These are phyloP conservation scores for Phaetusa simplex DNA, from an alignment of 2,113 vertebrate genomes.

Conservation along the genomic window DNA sequence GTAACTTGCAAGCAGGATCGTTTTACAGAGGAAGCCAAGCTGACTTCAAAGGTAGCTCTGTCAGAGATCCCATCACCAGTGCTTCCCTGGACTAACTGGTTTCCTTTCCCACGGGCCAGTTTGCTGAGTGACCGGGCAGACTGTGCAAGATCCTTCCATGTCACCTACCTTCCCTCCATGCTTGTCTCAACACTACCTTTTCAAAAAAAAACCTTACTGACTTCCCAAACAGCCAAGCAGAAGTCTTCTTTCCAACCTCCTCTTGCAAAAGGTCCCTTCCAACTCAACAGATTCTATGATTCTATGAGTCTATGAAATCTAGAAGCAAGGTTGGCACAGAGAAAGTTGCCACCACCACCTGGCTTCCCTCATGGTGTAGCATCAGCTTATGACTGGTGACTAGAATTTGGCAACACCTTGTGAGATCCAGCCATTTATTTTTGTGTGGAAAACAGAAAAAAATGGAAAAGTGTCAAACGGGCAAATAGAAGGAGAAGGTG, in stretches of 20 bases:
- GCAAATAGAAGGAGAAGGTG: not conserved
- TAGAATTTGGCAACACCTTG: not conserved
- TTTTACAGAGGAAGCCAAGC: not conserved
- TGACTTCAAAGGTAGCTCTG: not conserved
- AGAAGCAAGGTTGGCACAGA: not conserved
- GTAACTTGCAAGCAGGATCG: not conserved
- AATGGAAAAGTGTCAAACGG: not conserved
- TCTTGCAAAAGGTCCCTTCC: not conserved
- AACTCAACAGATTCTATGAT: no score
- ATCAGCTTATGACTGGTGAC: not conserved
- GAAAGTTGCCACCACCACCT: not conserved
- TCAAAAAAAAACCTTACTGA: not conserved
- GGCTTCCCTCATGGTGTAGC: not conserved
- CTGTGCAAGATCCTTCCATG: not conserved
- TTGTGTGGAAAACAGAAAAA: not conserved
- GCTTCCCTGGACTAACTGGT: not conserved
- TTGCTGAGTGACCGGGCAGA: not conserved
- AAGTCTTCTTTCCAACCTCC: not conserved
- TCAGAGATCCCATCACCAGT: not conserved
- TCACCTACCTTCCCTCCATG: not conserved
- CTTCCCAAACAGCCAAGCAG: not conserved
- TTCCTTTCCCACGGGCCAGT: not conserved
- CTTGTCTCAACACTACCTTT: not conserved
- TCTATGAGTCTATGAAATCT: not conserved
- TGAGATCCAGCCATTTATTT: not conserved